Conservation (phyloP, 2,113 vertebrate species). For the Aptenodytes patagonicus region DNA sequence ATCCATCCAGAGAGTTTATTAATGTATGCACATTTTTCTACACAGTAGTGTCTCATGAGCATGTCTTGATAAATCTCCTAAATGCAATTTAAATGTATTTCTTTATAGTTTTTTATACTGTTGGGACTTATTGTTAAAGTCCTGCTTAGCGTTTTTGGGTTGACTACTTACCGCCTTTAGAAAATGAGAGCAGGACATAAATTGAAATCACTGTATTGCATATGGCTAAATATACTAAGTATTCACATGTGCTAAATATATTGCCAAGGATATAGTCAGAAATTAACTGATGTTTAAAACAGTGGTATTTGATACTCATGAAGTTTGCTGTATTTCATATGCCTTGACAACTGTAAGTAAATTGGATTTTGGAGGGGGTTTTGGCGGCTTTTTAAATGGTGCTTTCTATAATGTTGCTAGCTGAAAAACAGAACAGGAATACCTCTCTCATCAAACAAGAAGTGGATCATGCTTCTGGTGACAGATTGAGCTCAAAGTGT, state of each 20-base stretch:
- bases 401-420: background rate
- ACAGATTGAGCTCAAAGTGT: background rate
- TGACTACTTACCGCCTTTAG: background rate
- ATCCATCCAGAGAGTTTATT: constrained; percentile 51
- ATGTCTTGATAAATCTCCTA: constrained; percentile 15
- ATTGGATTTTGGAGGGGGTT: background rate
- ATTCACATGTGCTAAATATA: background rate
- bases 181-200: background rate
- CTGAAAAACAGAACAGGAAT: background rate
- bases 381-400: background rate
- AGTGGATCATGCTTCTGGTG: background rate
- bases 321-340: background rate
- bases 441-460: background rate
- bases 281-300: background rate
- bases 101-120: background rate
- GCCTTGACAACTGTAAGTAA: background rate
- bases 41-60: background rate
- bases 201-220: background rate
- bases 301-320: background rate
- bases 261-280: background rate
- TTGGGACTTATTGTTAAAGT: background rate
- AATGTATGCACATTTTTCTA: constrained; percentile 44
- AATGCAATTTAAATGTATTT: background rate
- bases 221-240: background rate
- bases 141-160: background rate